Evolutionary conservation across 2,888 invertebrate genomes (phyloP).

Genomic region (Cephus pulcher): DNA sequence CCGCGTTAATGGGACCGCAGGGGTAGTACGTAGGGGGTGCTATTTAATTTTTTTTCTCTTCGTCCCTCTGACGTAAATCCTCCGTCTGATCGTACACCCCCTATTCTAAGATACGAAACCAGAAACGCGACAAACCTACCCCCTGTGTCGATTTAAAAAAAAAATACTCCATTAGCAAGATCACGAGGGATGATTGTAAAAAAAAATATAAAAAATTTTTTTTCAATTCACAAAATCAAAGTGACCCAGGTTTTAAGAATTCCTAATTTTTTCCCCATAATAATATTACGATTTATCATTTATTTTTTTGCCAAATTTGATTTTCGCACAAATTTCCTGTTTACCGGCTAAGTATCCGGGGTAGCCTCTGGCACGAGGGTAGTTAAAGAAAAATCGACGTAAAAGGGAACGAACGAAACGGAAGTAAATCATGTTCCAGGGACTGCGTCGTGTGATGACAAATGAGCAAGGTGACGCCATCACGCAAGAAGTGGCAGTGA

Average conservation of each 20-base stretch:
- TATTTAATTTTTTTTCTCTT: neutral
- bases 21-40: neutral
- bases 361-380: constrained; percentile 20
- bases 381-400: constrained; percentile 24
- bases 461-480: constrained; percentile 59
- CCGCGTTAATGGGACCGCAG: neutral
- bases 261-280: too few species aligned
- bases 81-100: neutral
- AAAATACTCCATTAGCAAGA: neutral
- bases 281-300: constrained; percentile 6
- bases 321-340: constrained; percentile 32
- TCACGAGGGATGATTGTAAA: neutral
- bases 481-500: constrained; percentile 60
- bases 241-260: neutral
- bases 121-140: neutral
- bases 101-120: neutral
- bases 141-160: neutral
- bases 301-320: constrained; percentile 19
- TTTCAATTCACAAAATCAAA: neutral
- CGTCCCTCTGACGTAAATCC: neutral
- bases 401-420: constrained; percentile 44
- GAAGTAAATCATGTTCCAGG: constrained; percentile 64
- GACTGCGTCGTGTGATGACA: constrained; percentile 64
- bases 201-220: too few species aligned
- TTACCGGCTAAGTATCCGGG: constrained; percentile 10